phyloP scores from a whole-genome alignment of 2,113 vertebrate genomes.

The Sus scrofa region T2T-Sscrofa CM000819.6:102132501-102133000 shows the following conservation, averaged over 20 bases:
- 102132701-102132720: neutral
- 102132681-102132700: neutral
- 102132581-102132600: neutral
- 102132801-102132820: neutral
- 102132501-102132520: neutral
- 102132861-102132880: neutral
- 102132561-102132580: neutral
- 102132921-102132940: neutral
- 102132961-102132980: neutral
- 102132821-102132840: neutral
- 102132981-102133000: neutral
- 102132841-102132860: neutral
- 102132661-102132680: neutral
- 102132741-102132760: neutral
- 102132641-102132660: neutral
- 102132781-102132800: neutral
- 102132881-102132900: neutral
- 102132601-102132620: neutral
- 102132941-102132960: fast-evolving
- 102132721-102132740: neutral
- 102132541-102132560: neutral
- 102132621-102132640: neutral
- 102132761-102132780: neutral
- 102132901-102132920: neutral
- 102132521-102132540: neutral